These are phyloP conservation scores for Aythya fuligula DNA, from an alignment of 2,797 vertebrate genomes.

Conservation along the genomic window DNA sequence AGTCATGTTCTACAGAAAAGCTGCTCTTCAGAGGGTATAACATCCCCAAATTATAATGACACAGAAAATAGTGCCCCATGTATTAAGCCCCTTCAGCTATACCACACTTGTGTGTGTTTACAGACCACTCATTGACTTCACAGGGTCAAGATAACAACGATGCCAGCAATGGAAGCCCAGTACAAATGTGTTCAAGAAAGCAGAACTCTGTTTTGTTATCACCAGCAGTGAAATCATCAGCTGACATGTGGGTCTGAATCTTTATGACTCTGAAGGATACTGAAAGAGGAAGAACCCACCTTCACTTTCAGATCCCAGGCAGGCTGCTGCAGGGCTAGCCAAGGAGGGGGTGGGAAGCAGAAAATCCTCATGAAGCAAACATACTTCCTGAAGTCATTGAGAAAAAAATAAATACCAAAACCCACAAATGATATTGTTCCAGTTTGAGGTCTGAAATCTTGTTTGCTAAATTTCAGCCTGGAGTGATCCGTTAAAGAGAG, in stretches of 20 bases:
- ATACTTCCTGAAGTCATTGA: neutral
- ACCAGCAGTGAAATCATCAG: neutral
- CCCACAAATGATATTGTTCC: constrained; percentile 9
- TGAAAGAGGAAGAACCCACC: neutral
- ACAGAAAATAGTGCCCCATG: neutral
- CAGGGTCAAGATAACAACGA: neutral
- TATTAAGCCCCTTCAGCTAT: neutral
- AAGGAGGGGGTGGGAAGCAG: neutral
- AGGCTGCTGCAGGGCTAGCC: neutral
- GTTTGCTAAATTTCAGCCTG: constrained; percentile 27
- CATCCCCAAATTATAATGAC: neutral
- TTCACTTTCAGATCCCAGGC: neutral
- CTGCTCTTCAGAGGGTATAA: neutral
- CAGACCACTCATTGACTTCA: neutral
- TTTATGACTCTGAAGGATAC: accelerated
- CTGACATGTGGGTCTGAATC: neutral
- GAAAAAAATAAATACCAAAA: constrained; percentile 18
- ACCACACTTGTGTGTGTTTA: neutral
- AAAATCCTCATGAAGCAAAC: neutral
- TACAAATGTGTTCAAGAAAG: neutral
- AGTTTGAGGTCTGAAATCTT: constrained; percentile 3
- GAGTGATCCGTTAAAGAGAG: neutral
- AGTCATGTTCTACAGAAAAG: neutral
- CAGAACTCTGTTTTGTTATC: neutral
- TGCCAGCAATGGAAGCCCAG: neutral